These are phyloP conservation scores for Diplodus puntazzo DNA, from an alignment of 2,797 vertebrate genomes.

Conservation along the genomic window DNA sequence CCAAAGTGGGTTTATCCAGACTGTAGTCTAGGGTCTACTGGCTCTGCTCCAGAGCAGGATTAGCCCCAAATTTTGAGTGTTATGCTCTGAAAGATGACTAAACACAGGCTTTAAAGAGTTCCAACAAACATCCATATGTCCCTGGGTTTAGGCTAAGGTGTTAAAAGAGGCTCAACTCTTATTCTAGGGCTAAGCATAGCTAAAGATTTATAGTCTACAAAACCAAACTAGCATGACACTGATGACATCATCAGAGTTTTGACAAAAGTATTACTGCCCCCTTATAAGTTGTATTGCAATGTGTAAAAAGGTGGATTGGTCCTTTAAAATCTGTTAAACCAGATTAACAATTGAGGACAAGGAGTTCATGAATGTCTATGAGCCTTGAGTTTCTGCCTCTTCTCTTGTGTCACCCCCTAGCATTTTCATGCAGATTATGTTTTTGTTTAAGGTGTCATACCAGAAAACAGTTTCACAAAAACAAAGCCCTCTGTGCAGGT, in stretches of 20 bases:
- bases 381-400: not conserved
- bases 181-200: too few relatives aligned
- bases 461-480: conserved; percentile 1
- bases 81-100: too few relatives aligned
- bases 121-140: too few relatives aligned
- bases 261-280: not conserved
- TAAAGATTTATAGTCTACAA: not conserved
- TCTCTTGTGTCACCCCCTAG: not conserved
- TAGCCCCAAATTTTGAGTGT: too few relatives aligned
- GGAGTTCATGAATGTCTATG: conserved; percentile 24
- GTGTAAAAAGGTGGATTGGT: not conserved
- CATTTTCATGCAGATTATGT: not conserved
- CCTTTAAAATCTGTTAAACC: not conserved
- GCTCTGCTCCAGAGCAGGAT: too few relatives aligned
- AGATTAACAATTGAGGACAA: not conserved
- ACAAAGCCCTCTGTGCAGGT: conserved; percentile 43
- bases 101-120: too few relatives aligned
- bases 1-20: too few relatives aligned
- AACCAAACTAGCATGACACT: too few relatives aligned
- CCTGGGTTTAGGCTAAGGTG: too few relatives aligned
- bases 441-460: conserved; percentile 6
- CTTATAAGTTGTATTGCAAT: not conserved
- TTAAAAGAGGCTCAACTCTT: too few relatives aligned
- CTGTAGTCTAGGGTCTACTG: too few relatives aligned
- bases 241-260: not conserved